Conservation (phyloP, 1,140 invertebrate genomes). For the Lamellibrachia luymesi region DNA sequence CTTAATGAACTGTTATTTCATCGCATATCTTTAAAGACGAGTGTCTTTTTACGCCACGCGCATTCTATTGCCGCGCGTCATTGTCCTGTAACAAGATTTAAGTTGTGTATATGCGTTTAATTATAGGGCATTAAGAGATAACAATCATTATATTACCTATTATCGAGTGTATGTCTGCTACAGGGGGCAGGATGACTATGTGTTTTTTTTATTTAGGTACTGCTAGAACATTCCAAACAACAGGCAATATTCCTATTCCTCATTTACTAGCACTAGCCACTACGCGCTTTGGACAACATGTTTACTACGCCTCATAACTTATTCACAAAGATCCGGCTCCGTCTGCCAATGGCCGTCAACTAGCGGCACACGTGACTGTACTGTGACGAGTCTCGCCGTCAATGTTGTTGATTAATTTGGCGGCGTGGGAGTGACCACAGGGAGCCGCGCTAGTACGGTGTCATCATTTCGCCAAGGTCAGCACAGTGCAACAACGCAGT, state of each 20-base stretch:
- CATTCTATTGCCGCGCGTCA: background rate
- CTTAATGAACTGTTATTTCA: too few relatives aligned
- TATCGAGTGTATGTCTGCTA: background rate
- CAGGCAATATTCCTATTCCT: background rate
- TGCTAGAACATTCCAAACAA: background rate
- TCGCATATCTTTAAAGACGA: background rate
- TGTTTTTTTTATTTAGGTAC: background rate
- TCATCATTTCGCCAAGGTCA: background rate
- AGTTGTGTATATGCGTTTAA: background rate
- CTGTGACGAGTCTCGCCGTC: background rate
- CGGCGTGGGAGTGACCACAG: background rate
- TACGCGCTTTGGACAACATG: background rate
- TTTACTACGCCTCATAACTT: background rate
- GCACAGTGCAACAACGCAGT: background rate
- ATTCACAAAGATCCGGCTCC: background rate
- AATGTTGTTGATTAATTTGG: background rate
- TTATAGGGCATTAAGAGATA: background rate
- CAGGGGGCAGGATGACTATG: background rate
- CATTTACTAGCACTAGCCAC: background rate
- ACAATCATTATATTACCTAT: background rate
- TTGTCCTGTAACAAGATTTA: background rate
- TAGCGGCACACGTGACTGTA: background rate
- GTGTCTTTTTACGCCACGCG: background rate
- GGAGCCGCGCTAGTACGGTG: background rate
- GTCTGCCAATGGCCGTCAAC: background rate